Percentiles rank a stretch among this genome's conserved stretches.
Evolutionary conservation across 2,797 vertebrate species (phyloP).

Genomic region (Clamator glandarius): DNA sequence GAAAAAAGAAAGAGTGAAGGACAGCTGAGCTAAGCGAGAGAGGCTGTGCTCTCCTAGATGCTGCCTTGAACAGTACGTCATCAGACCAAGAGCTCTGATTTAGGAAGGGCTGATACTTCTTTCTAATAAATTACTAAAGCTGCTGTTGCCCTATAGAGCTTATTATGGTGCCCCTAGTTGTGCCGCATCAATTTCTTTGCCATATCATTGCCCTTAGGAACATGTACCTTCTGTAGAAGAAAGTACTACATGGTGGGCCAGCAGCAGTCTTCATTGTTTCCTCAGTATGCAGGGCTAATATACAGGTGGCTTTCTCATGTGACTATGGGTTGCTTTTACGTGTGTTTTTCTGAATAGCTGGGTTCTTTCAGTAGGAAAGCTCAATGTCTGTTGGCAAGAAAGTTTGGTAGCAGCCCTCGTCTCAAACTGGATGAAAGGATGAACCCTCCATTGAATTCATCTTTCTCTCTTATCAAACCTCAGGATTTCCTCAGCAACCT

Average conservation of each 20-base stretch:
- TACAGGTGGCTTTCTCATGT: fast-evolving
- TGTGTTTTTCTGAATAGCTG: not conserved
- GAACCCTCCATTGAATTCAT: not conserved
- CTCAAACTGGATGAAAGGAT: not conserved
- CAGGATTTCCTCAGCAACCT: not conserved
- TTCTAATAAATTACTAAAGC: not conserved
- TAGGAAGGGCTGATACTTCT: not conserved
- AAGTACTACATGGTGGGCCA: not conserved
- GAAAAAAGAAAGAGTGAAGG: not conserved
- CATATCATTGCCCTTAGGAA: fast-evolving
- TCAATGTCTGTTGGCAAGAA: not conserved
- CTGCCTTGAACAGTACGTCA: not conserved
- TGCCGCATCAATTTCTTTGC: not conserved
- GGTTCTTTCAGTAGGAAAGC: not conserved
- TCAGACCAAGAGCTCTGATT: not conserved
- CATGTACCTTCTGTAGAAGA: not conserved
- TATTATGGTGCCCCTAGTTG: not conserved
- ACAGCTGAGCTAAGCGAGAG: not conserved
- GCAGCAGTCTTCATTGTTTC: not conserved
- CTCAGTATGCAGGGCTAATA: not conserved
- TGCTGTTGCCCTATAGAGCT: not conserved
- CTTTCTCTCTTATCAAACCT: not conserved
- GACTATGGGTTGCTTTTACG: not conserved
- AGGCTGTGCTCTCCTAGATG: not conserved
- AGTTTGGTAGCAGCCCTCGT: not conserved